These are phyloP conservation scores for Drosophila jambulina DNA, from an alignment of 1,140 invertebrate species.

Conservation along the genomic window DNA sequence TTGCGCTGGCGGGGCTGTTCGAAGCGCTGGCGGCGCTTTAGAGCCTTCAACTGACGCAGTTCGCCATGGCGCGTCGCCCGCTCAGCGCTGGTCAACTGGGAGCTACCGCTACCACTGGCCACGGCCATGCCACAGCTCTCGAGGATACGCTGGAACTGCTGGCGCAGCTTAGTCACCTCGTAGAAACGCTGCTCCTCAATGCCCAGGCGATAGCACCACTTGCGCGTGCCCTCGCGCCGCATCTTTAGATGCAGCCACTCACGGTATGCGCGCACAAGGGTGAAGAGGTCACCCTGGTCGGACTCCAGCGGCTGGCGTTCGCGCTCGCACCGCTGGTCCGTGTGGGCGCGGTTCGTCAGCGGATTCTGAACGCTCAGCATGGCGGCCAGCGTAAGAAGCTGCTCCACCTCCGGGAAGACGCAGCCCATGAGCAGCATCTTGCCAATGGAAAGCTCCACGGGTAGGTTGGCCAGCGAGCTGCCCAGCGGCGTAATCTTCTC, in stretches of 20 bases:
- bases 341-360: conserved; percentile 95
- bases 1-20: conserved; percentile 90
- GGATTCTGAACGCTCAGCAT: conserved; percentile 97
- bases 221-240: conserved; percentile 86
- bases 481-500: conserved; percentile 96
- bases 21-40: conserved; percentile 89
- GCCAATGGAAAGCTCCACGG: conserved; percentile 97
- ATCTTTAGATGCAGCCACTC: conserved; percentile 94
- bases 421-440: conserved; percentile 98
- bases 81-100: conserved; percentile 90
- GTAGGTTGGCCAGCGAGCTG: conserved; percentile 93
- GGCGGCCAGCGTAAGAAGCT: conserved; percentile 96
- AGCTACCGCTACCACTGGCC: background rate
- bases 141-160: conserved; percentile 95
- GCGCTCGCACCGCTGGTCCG: conserved; percentile 92
- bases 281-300: conserved; percentile 96
- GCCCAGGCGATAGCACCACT: conserved; percentile 95
- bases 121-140: conserved; percentile 89
- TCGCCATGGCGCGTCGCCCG: conserved; percentile 93
- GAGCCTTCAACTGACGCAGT: conserved; percentile 92
- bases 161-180: conserved; percentile 96
- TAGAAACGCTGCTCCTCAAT: conserved; percentile 98
- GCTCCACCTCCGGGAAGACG: conserved; percentile 95
- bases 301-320: conserved; percentile 65
- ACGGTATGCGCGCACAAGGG: conserved; percentile 94